phyloP scores from a whole-genome alignment of 2,113 vertebrate genomes.

The Thalassoma bifasciatum region DNA sequence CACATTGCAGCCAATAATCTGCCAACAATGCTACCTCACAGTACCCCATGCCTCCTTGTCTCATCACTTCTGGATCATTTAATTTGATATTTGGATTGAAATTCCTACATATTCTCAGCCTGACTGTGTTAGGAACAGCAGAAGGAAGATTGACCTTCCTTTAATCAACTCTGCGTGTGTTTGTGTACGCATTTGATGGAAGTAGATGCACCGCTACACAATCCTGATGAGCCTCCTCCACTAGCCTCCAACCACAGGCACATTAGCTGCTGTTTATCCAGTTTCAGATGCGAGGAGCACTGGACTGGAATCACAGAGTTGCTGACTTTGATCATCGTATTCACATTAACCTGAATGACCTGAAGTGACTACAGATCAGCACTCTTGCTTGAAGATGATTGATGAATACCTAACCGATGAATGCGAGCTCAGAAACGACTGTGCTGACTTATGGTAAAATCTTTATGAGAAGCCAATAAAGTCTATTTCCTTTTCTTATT shows the following conservation, averaged over 20 bases:
- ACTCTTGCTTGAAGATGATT: constrained; percentile 35
- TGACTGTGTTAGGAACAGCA: constrained; percentile 33
- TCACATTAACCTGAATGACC: constrained; percentile 68
- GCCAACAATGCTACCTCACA: constrained; percentile 4
- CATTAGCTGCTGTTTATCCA: constrained; percentile 58
- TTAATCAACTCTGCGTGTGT: constrained; percentile 44
- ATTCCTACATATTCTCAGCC: background rate
- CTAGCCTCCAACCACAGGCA: constrained; percentile 19
- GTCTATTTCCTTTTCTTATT: constrained; percentile 10
- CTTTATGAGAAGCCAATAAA: constrained; percentile 38
- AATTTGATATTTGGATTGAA: constrained; percentile 33
- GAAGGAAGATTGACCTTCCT: constrained; percentile 59
- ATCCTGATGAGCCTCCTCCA: constrained; percentile 26
- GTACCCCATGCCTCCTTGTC: constrained; percentile 9
- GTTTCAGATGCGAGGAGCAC: constrained; percentile 43
- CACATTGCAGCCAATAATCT: background rate
- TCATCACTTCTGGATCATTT: constrained; percentile 19
- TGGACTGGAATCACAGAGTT: constrained; percentile 32
- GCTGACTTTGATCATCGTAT: constrained; percentile 61
- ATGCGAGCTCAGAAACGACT: constrained; percentile 23
- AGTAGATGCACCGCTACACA: constrained; percentile 24
- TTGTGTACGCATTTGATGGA: constrained; percentile 9
- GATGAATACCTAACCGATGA: constrained; percentile 51
- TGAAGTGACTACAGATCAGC: constrained; percentile 44
- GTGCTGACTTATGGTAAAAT: constrained; percentile 32